phyloP scores from a whole-genome alignment of 2,797 vertebrate species.

The Xyrichtys novacula region DNA sequence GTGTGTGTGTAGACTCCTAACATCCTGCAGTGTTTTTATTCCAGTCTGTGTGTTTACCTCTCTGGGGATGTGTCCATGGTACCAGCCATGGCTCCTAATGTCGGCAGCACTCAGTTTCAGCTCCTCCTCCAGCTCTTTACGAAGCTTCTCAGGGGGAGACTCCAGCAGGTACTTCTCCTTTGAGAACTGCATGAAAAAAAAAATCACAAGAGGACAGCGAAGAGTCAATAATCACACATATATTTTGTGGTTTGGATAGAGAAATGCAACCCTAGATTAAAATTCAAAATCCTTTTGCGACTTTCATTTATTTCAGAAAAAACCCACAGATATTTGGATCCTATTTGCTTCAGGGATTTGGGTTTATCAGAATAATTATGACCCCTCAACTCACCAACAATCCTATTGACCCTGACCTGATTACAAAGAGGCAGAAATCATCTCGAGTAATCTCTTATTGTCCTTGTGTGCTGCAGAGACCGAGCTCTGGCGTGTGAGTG shows the following conservation, averaged over 20 bases:
- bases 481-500: slow-evolving; percentile 33
- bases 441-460: slow-evolving; percentile 55
- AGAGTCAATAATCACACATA: no score
- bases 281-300: no score
- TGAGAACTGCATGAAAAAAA: slow-evolving; percentile 89
- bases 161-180: slow-evolving; percentile 99
- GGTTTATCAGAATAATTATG: no score
- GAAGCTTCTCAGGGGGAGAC: slow-evolving; percentile 95
- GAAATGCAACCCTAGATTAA: no score
- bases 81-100: slow-evolving; percentile 98
- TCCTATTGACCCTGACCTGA: slow-evolving; percentile 71
- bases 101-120: slow-evolving; percentile 94
- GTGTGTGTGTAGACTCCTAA: slow-evolving; percentile 4
- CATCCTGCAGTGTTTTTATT: not conserved
- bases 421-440: slow-evolving; percentile 65
- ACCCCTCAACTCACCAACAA: slow-evolving; percentile 24
- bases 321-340: not conserved
- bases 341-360: slow-evolving; percentile 21
- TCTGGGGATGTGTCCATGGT: slow-evolving; percentile 96
- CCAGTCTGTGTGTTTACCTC: slow-evolving; percentile 86
- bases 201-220: not conserved
- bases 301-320: no score
- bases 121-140: slow-evolving; percentile 97
- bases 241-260: no score
- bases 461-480: slow-evolving; percentile 40